These are phyloP conservation scores for Eristalinus sepulchralis DNA, from an alignment of 2,888 invertebrate species.

Conservation along the genomic window DNA sequence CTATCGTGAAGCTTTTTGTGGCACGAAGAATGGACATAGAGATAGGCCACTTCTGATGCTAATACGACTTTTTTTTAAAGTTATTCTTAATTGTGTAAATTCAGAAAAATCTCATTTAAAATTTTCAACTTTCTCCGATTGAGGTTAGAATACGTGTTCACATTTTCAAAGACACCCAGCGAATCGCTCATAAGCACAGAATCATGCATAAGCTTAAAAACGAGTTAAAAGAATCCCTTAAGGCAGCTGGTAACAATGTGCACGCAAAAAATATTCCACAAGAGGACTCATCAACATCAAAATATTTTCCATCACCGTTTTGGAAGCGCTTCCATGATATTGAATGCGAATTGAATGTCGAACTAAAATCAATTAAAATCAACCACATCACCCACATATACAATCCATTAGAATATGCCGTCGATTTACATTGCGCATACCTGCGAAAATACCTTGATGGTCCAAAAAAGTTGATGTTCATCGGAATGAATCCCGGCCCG, in stretches of 20 bases:
- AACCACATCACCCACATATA: conserved; percentile 83
- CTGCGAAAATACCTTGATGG: conserved; percentile 86
- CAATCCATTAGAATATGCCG: conserved; percentile 93
- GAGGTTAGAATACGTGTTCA: background rate
- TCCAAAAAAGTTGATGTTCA: conserved; percentile 88
- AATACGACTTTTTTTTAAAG: too few species aligned
- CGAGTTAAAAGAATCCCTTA: conserved; percentile 18
- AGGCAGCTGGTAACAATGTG: background rate
- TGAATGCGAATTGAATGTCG: conserved; percentile 75
- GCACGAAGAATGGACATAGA: too few species aligned
- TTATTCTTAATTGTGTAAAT: too few species aligned
- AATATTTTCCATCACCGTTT: conserved; percentile 72
- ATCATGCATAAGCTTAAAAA: background rate
- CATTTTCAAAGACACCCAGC: too few species aligned
- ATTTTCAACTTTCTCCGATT: too few species aligned
- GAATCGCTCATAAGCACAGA: background rate
- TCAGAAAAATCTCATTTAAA: too few species aligned
- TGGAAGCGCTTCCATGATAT: conserved; percentile 77
- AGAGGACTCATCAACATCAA: conserved; percentile 56
- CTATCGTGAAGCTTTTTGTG: too few species aligned
- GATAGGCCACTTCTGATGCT: too few species aligned
- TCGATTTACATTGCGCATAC: conserved; percentile 88
- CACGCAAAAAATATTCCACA: background rate
- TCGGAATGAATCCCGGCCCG: conserved; percentile 98
- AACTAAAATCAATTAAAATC: conserved; percentile 36